phyloP scores from a whole-genome alignment of 2,888 invertebrate genomes.

The Thysanoteuthis rhombus region DNA sequence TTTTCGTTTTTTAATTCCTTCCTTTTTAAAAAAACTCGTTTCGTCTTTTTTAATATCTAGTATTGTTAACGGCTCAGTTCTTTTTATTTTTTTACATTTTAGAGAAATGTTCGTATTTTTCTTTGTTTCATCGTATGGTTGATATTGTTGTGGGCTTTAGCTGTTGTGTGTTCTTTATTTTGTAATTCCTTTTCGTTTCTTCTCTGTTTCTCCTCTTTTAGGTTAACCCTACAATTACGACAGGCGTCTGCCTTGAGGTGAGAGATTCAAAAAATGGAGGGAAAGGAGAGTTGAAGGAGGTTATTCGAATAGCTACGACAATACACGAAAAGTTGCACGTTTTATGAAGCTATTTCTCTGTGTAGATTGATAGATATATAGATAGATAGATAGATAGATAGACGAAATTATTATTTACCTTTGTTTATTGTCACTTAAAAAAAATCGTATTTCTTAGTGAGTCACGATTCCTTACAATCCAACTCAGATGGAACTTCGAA shows the following conservation, averaged over 20 bases:
- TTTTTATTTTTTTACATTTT: background rate
- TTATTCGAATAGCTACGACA: background rate
- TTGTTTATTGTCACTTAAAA: too few relatives aligned
- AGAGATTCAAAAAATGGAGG: background rate
- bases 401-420: background rate
- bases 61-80: background rate
- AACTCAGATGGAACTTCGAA: too few relatives aligned
- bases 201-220: background rate
- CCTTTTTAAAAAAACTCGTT: background rate
- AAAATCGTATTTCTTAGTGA: too few relatives aligned
- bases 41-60: background rate
- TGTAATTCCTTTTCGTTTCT: background rate
- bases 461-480: too few relatives aligned
- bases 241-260: background rate
- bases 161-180: background rate
- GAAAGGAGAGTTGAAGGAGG: background rate
- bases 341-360: background rate
- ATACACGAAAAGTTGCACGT: background rate
- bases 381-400: background rate
- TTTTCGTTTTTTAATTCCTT: background rate
- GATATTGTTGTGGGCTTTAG: background rate
- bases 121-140: background rate
- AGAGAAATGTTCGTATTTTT: background rate
- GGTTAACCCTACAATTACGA: background rate
- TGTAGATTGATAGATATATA: background rate